Percentiles rank a stretch among this genome's conserved stretches.
These are phyloP conservation scores for Chascanopsetta lugubris DNA, from an alignment of 2,113 vertebrate species.

Conservation along the genomic window DNA sequence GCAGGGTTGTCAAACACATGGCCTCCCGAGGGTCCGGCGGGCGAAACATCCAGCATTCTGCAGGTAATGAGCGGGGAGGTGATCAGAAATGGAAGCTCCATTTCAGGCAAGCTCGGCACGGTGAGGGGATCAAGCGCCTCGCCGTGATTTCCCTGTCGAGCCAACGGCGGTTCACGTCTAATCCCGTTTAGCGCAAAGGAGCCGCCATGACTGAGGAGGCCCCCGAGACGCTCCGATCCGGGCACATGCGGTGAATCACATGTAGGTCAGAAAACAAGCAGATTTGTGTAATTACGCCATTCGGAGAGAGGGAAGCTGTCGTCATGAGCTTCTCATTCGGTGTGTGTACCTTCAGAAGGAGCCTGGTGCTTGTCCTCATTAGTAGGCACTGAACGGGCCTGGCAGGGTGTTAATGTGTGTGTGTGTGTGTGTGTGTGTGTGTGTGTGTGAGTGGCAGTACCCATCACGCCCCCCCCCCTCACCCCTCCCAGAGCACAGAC, in stretches of 20 bases:
- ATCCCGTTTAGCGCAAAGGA: conserved; percentile 60
- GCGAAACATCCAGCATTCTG: background rate
- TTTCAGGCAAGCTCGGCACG: background rate
- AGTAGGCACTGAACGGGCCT: conserved; percentile 67
- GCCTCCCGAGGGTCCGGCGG: conserved; percentile 14
- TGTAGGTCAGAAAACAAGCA: conserved; percentile 68
- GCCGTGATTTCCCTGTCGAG: conserved; percentile 35
- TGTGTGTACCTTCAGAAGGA: conserved; percentile 53
- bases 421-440: conserved; percentile 58
- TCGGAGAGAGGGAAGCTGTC: conserved; percentile 23
- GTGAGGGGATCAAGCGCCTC: conserved; percentile 30
- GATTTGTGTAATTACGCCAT: conserved; percentile 67
- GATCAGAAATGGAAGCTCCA: background rate
- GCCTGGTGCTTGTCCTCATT: conserved; percentile 64
- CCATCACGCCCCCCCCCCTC: conserved; percentile 56
- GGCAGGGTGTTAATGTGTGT: conserved; percentile 55
- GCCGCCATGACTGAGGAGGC: conserved; percentile 38
- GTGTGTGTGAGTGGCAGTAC: conserved; percentile 58
- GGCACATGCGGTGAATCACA: conserved; percentile 55
- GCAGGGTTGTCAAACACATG: too few relatives aligned
- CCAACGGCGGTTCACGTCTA: conserved; percentile 53
- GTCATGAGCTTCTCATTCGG: conserved; percentile 39
- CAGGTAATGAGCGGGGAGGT: conserved; percentile 1
- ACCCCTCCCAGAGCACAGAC: conserved; percentile 41
- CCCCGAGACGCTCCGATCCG: conserved; percentile 55